Evolutionary conservation across 1,140 invertebrate species (phyloP), one percentile per base, ranked within the genome.

Genomic region (Heliconius himera): DNA sequence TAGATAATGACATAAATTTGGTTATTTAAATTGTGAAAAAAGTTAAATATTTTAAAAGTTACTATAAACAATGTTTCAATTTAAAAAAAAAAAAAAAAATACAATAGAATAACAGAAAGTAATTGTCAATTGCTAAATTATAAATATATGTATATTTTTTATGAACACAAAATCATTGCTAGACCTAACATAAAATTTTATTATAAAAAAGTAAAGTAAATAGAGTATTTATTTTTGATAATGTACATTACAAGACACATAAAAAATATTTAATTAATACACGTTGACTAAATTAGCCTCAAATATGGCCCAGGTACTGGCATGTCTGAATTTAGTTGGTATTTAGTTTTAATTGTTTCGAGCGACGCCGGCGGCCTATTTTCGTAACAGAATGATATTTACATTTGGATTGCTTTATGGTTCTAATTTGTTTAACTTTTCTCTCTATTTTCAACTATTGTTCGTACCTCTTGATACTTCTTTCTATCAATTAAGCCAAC

Each of bases 271-370:
- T 16, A 16, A 73, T n/a, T 5, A 73, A 49, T 60, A 75, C 18
- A 60, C n/a, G 18, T 51, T 26, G 49, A 38, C 18, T 38, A 66
- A 11, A 66, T 33, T 41, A 22, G 13, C 36, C 36, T 38, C n/a
- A 16, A 18, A 71, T 20, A 71, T 71, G 33, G 33, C 18, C 70
- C 70, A 38, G 70, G 70, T 38, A 22, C 60, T 49, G 72, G 41
- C 76, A 51, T 29, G 70, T 73, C 78, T 79, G n/a, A 81, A 83
- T 80, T 83, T 78, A 83, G 78, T 72, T 71, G 74, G 74, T 82
- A 82, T 81, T 81, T 76, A 77, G 71, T 38, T 76, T 80, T 81
- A 80, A 84, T 81, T 81, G 79, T 75, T 74, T 66, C 60, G 70
- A 46, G 22, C 74, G 73, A 22, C 74, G 76, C 73, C 74, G 54